These are phyloP conservation scores for Byasa hedistus DNA, from an alignment of 2,888 invertebrate species.

Conservation along the genomic window DNA sequence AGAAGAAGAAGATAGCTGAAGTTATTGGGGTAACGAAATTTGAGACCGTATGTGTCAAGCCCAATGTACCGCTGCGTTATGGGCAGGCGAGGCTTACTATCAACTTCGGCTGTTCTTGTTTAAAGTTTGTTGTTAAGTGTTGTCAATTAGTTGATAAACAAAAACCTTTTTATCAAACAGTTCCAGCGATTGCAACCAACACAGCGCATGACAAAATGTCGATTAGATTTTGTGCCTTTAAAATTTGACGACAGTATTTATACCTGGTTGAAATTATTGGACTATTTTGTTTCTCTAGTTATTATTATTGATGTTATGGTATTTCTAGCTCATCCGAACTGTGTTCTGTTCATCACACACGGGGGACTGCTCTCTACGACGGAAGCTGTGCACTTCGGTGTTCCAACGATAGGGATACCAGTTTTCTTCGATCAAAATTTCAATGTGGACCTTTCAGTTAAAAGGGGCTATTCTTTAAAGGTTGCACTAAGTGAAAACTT, in stretches of 20 bases:
- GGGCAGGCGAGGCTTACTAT: too few relatives aligned
- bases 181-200: too few relatives aligned
- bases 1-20: background rate
- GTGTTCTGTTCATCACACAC: slow-evolving; percentile 52
- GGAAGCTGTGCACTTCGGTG: slow-evolving; percentile 49
- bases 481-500: slow-evolving; percentile 43
- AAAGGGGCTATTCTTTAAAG: slow-evolving; percentile 50
- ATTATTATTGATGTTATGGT: too few relatives aligned
- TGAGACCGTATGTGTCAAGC: too few relatives aligned
- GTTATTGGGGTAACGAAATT: too few relatives aligned
- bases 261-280: background rate
- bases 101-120: too few relatives aligned
- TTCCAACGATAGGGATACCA: slow-evolving; percentile 53
- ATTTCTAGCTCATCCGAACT: slow-evolving; percentile 51
- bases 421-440: slow-evolving; percentile 52
- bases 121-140: too few relatives aligned
- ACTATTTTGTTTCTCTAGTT: background rate
- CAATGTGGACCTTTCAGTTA: slow-evolving; percentile 46
- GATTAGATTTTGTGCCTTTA: background rate
- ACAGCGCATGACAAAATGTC: too few relatives aligned
- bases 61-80: too few relatives aligned
- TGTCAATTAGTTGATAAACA: too few relatives aligned
- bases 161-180: too few relatives aligned
- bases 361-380: slow-evolving; percentile 53
- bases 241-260: background rate